A percentile compares a stretch with the other conserved stretches of the same genome.
Evolutionary conservation across 2,113 vertebrate genomes (phyloP).

Genomic region (Balaeniceps rex): DNA sequence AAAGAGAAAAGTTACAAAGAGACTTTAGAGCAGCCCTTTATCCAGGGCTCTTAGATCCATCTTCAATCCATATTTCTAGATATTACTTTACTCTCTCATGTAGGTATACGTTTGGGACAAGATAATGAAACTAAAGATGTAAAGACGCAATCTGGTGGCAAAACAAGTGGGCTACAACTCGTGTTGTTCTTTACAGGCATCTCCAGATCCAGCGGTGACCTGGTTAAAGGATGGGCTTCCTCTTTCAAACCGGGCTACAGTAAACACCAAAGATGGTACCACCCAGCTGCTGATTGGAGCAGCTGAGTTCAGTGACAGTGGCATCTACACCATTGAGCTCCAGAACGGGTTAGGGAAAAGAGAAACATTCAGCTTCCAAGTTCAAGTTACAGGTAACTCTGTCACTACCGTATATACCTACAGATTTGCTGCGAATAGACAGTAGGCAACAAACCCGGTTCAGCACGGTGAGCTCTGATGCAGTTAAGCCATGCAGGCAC

Average conservation of each 20-base stretch:
- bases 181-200: slow-evolving; percentile 66
- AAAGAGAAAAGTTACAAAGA: background rate
- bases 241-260: slow-evolving; percentile 70
- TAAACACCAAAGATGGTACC: slow-evolving; percentile 71
- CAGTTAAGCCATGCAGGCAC: background rate
- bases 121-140: background rate
- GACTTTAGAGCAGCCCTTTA: background rate
- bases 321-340: slow-evolving; percentile 80
- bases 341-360: slow-evolving; percentile 74
- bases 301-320: slow-evolving; percentile 76
- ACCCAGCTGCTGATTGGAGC: slow-evolving; percentile 84
- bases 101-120: background rate
- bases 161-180: background rate
- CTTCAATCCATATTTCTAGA: background rate
- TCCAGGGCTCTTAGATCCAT: background rate
- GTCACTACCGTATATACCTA: background rate
- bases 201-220: slow-evolving; percentile 79
- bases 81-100: background rate
- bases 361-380: slow-evolving; percentile 77
- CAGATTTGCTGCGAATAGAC: background rate
- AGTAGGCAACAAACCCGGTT: background rate
- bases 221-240: slow-evolving; percentile 87
- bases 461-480: background rate
- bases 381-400: slow-evolving; percentile 84
- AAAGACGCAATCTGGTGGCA: background rate